These are phyloP conservation scores for Drosophila pruinosa DNA, from an alignment of 1,140 invertebrate species.

Conservation along the genomic window DNA sequence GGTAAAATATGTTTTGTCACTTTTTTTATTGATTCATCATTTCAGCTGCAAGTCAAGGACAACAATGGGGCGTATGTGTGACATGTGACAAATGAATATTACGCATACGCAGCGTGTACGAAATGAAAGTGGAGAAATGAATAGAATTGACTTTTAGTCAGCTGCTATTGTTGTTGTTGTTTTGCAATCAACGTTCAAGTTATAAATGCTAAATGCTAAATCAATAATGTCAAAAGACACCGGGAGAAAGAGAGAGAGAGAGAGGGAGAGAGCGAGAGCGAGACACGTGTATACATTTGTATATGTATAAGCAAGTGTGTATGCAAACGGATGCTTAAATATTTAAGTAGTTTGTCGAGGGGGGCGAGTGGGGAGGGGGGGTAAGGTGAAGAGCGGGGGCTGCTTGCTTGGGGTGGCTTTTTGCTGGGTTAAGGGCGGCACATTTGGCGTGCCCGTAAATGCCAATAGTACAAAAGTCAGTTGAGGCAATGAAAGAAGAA, in stretches of 20 bases:
- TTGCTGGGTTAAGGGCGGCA: not conserved
- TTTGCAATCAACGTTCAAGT: conserved; percentile 31
- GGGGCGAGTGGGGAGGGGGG: not conserved
- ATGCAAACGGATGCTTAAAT: conserved; percentile 42
- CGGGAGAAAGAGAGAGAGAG: too few species aligned
- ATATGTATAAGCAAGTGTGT: not conserved
- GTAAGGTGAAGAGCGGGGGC: not conserved
- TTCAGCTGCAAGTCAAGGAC: conserved; percentile 31
- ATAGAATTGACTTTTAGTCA: not conserved
- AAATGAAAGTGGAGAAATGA: not conserved
- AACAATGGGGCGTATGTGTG: conserved; percentile 28
- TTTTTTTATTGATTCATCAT: too few species aligned
- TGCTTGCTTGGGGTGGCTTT: not conserved
- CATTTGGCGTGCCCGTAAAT: conserved; percentile 30
- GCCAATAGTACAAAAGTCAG: conserved; percentile 48
- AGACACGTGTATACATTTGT: not conserved
- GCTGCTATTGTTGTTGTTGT: not conserved
- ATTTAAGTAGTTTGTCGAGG: conserved; percentile 45
- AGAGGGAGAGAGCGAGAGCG: not conserved
- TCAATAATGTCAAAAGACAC: conserved; percentile 49
- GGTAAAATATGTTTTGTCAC: too few species aligned
- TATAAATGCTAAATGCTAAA: conserved; percentile 50
- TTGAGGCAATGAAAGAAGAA: conserved; percentile 41
- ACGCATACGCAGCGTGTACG: conserved; percentile 12
- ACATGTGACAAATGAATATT: conserved; percentile 5